phyloP scores from a whole-genome alignment of 2,113 vertebrate species.

The Tachuris rubrigastra region DNA sequence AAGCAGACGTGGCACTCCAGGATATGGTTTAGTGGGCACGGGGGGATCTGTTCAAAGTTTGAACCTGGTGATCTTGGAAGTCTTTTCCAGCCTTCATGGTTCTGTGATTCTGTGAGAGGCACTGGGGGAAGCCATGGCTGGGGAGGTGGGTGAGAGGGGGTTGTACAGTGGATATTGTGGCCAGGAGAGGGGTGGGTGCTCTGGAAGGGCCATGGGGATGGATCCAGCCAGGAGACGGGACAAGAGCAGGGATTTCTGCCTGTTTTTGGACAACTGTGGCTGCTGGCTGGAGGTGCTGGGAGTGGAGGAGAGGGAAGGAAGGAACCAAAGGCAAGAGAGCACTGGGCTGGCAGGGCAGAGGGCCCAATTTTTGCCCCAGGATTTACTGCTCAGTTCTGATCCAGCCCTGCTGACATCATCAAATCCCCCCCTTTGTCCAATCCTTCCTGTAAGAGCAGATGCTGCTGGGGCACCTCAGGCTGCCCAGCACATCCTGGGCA shows the following conservation, averaged over 20 bases:
- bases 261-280: neutral
- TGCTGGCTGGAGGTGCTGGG: neutral
- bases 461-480: neutral
- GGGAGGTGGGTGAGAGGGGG: fast-evolving
- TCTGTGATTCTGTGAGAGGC: neutral
- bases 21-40: neutral
- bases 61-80: neutral
- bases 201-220: neutral
- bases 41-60: too few relatives aligned
- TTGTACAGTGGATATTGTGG: neutral
- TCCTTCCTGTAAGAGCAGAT: neutral
- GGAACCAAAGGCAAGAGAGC: neutral
- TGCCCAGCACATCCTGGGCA: neutral
- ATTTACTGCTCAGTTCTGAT: neutral
- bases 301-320: neutral
- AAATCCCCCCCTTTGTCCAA: too few relatives aligned
- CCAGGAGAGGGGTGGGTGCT: neutral
- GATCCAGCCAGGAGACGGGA: neutral
- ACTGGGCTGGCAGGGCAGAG: neutral
- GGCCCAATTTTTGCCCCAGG: neutral
- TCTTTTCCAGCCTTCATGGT: fast-evolving
- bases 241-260: neutral
- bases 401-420: neutral
- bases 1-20: neutral
- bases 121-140: fast-evolving